Evolutionary conservation across 2,888 invertebrate genomes (phyloP).

Genomic region (Sepioteuthis lessoniana): DNA sequence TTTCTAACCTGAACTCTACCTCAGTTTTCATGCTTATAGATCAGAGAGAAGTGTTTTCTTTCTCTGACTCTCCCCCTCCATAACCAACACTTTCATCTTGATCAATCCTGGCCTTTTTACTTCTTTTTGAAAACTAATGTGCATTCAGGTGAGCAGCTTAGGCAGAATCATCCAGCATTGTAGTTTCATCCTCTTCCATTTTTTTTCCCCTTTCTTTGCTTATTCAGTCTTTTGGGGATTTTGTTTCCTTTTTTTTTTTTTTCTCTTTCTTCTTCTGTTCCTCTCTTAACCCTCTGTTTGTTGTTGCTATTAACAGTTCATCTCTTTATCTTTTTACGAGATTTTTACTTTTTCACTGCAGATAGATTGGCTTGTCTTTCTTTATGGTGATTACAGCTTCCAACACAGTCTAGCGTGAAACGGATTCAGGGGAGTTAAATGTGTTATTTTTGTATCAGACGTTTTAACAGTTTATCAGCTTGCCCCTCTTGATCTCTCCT

Average conservation of each 20-base stretch:
- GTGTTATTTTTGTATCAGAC: conserved; percentile 33
- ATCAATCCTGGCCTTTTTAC: not conserved
- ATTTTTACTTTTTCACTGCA: not conserved
- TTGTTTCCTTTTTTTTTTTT: not conserved
- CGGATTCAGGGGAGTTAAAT: conserved; percentile 20
- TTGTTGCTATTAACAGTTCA: conserved; percentile 23
- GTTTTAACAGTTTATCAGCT: not conserved
- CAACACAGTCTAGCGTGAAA: not conserved
- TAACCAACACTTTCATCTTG: not conserved
- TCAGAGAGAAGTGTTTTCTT: not conserved
- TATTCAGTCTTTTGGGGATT: not conserved
- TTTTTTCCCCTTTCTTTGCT: not conserved
- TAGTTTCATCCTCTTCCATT: not conserved
- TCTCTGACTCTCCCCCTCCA: not conserved
- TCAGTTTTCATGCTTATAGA: no score
- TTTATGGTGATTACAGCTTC: conserved; percentile 33
- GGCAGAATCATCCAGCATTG: not conserved
- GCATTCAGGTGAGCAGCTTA: conserved; percentile 23
- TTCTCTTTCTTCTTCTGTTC: not conserved
- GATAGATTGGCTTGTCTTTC: not conserved
- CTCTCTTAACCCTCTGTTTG: conserved; percentile 10
- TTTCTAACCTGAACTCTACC: no score
- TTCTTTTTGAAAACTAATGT: conserved; percentile 5
- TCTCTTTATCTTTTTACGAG: not conserved
- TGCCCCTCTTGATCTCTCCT: not conserved